Base-by-base conservation (phyloP, 2,888 invertebrate genomes). In the Theodoxus fluviatilis region DNA sequence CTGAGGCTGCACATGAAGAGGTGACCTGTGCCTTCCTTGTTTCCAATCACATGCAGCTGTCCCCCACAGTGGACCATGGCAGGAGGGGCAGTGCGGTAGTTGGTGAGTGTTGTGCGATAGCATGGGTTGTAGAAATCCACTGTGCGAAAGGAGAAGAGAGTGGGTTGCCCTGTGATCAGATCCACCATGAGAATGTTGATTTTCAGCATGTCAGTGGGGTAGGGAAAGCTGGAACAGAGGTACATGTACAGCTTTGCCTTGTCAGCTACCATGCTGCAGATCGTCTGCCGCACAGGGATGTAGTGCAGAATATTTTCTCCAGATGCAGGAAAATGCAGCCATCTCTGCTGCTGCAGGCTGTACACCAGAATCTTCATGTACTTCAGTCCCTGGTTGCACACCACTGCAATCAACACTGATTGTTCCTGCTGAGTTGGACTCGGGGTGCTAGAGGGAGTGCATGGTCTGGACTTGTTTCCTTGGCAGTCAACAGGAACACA, bases 131-230 rank as follows among this genome's bases (percentile, higher is more conserved):
- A 81, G 70, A 78, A 80, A 69, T 83, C 83, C 7, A 80, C 75
- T 6, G 83, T 84, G 49, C 80, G 74, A 69, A 84, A 85, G 9
- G 83, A 83, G 70, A 83, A 81, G 35, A 84, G 72, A 3, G 79
- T 75, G 12, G 81, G 81, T 63, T 82, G 79, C 9, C 81, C 79
- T 64, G 82, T 81, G n/a, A 80, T 64, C 15, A 84, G 72, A 71
- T 84, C 83, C 15, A 84, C 74, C 4, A 79, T 81, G 43, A 84
- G 76, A 33, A 85, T 80, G 74, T 84, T 81, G 55, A 85, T 83
- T 67, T 83, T 82, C 69, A 83, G 76, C 81, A 85, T 83, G 69
- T 85, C 84, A 9, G 85, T 82, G 1, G 85, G 84, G 70, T 85
- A 85, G 2, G 85, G 85, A 68, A 85, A 82, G 40, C 81, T 83